Base-by-base conservation (phyloP, 2,888 invertebrate species). In the Boloria euphrosyne region DNA sequence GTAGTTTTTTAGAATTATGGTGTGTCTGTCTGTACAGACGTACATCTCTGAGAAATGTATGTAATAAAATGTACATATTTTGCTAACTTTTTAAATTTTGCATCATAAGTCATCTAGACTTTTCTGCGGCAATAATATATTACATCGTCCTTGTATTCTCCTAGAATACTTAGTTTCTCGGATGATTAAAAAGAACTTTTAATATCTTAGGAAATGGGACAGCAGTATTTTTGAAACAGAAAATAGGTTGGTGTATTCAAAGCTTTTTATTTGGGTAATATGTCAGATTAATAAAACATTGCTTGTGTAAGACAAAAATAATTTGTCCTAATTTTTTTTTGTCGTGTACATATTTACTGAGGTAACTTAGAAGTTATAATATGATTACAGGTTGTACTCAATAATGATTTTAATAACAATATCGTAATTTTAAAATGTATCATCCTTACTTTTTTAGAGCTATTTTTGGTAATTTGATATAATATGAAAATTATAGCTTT, bases 211-310 rank as follows among this genome's bases (percentile, higher is more conserved):
- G 44, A 57, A 57, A 46, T 57, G 46, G 57, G n/a, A 57, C 57
- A 57, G 22, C 22, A 27, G 46, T 57, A 57, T 55, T 57, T 57
- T 57, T 22, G 44, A 57, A 57, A 13, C 27, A 57, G 27, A 46
- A 57, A 57, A 57, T 57, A 57, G 57, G 57, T 57, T 57, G 46
- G 13, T n/a, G 16, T 46, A 27, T 46, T 57, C 46, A n/a, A 57
- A 57, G 22, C n/a, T 57, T 46, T 27, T 57, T 13, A 57, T 57
- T 57, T 46, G 3, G 57, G 1, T 57, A 46, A 27, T 57, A 16
- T 57, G 57, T 16, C 57, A 57, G 27, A n/a, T 46, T 27, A 46
- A 46, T 27, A 46, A 55, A 13, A 27, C 27, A 27, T 57, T 27
- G 57, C 57, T 22, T 46, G 22, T 18, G 43, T 18, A 18, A 43